Percentiles rank a stretch among this genome's conserved stretches.
phyloP scores from a whole-genome alignment of 2,797 vertebrate species.

The Coregonus ussuriensis region DNA sequence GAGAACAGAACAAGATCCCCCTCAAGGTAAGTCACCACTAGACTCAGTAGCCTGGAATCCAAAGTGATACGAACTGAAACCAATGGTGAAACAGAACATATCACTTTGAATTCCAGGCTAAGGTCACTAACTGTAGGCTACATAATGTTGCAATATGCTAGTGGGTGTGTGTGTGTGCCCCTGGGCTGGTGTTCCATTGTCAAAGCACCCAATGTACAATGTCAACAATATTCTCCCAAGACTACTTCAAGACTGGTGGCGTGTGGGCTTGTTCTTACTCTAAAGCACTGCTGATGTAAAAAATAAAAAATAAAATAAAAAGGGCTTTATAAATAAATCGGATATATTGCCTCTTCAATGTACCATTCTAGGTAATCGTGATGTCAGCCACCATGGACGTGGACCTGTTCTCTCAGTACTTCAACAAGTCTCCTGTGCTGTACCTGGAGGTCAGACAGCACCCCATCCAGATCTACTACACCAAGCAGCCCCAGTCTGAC shows the following conservation, averaged over 20 bases:
- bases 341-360: background rate
- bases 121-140: background rate
- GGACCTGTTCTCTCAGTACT: constrained; percentile 94
- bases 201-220: too few relatives aligned
- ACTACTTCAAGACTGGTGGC: too few relatives aligned
- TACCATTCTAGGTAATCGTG: constrained; percentile 81
- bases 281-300: too few relatives aligned
- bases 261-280: too few relatives aligned
- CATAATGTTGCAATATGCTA: too few relatives aligned
- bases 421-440: constrained; percentile 90
- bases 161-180: too few relatives aligned
- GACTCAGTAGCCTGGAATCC: background rate
- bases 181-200: too few relatives aligned
- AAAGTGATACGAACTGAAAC: background rate
- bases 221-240: too few relatives aligned
- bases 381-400: constrained; percentile 99
- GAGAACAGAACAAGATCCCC: constrained; percentile 81
- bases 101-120: background rate
- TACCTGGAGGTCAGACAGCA: constrained; percentile 95
- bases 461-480: constrained; percentile 93
- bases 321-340: background rate
- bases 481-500: constrained; percentile 90
- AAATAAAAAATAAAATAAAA: too few relatives aligned
- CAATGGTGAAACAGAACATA: background rate
- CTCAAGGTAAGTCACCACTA: constrained; percentile 78